Base-by-base conservation (phyloP, 2,888 invertebrate genomes). In the Ormyrus nitidulus region DNA sequence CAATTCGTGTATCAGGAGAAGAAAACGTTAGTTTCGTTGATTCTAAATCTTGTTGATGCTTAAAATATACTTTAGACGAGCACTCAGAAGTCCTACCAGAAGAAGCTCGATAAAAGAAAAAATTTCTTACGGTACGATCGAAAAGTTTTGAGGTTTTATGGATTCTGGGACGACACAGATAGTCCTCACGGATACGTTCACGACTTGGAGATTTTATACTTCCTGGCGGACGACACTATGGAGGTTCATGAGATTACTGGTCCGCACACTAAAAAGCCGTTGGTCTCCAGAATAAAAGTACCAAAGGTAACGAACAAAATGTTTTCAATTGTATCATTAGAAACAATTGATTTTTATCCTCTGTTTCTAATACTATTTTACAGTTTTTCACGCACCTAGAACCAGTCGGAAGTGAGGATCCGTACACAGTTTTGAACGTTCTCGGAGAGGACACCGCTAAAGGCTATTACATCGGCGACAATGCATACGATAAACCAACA, bases 161-260 rank as follows among this genome's bases (percentile, higher is more conserved):
- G 95, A 13, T 97, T 95, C 88, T 98, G 98, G 98, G 97, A 98
- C 87, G 97, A 98, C 88, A 93, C 95, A 0, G 93, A 94, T 10
- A 94, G 93, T 0, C 93, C 95, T 87, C 94, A 94, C 87, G 98
- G 98, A 0, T 94, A 94, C 78, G 90, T 96, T 46, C 95, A 97
- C 83, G 92, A 94, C 85, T 91, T 98, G 80, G 95, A 96, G 87
- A 92, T 98, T 11, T 94, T 95, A 86, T 98, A 96, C 88, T 97
- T 95, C 91, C 91, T 98, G 66, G 94, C 96, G 0, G 97, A 98
- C 86, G 96, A 97, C 86, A 97, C 97, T 0, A 95, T 98, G 9
- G 97, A 98, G 89, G 95, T 98, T 6, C 95, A 95, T 85, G 97
- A 98, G 91, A 92, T 34, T 34, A 34, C 0, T 34, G 34, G 34